Evolutionary conservation across 2,797 vertebrate species (phyloP), one percentile per base, ranked within the genome.

Genomic region (Nothura maculosa): DNA sequence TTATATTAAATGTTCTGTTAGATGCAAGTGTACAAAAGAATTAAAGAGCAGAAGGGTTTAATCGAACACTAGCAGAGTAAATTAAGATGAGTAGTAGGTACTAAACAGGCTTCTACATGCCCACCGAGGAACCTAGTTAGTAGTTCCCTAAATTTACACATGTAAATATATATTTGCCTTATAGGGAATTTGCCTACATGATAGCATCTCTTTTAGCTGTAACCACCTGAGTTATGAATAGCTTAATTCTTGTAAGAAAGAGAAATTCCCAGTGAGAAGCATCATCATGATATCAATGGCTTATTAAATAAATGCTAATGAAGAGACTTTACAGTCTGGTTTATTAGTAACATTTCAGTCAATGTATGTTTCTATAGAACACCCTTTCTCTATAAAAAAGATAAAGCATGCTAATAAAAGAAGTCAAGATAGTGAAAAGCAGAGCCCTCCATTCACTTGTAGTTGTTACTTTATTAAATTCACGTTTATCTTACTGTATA

Each of bases 401-500:
- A 30, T 72, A 20, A 5, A 58, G 57, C 13, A 78, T 21, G 32
- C 13, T 57, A 81, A 64, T 28, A 25, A 89, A 66, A 34, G 21
- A 76, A 58, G n/a, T 72, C 69, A 55, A 89, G 67, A 70, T 75
- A 5, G 58, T 45, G 58, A 14, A 13, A 9, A 2, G 1, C 2
- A 78, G 69, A 30, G n/a, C 60, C 86, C 55, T n/a, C 27, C 22
- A n/a, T 87, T 87, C 62, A 24, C 54, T 92, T 69, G 28, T 24
- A 78, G 4, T 1, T 60, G 38, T 73, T 89, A 81, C 38, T 77
- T 34, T 85, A 55, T 85, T 74, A 94, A 84, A 80, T 64, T 89
- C 19, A 5, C 52, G 63, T 91, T 95, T 90, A 34, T 96, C 99
- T 99, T 96, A 99, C 99, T 99, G 99, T 42, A 99, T 97, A 64